phyloP scores from a whole-genome alignment of 1,140 invertebrate genomes.

The Latrodectus geometricus region DNA sequence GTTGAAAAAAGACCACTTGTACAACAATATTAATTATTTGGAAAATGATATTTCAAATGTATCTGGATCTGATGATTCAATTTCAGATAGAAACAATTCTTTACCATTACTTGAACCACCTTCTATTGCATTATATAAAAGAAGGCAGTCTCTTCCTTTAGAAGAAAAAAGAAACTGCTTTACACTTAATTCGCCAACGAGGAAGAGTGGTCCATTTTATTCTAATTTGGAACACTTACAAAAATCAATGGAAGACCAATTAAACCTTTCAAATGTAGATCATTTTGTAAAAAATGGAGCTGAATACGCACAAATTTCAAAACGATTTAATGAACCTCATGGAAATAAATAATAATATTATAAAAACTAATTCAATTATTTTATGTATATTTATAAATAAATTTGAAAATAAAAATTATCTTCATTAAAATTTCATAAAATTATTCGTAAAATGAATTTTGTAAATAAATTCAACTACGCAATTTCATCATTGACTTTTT shows the following conservation, averaged over 20 bases:
- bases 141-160: no score
- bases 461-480: no score
- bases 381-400: no score
- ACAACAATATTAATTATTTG: not conserved
- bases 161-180: not conserved
- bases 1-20: no score
- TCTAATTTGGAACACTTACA: slow-evolving; percentile 23
- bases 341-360: no score
- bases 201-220: not conserved
- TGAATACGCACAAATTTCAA: slow-evolving; percentile 60
- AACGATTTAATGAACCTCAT: not conserved
- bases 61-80: not conserved
- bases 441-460: no score
- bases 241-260: not conserved
- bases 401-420: no score
- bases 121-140: slow-evolving; percentile 13
- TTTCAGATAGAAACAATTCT: not conserved
- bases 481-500: no score
- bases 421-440: no score
- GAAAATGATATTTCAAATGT: slow-evolving; percentile 12
- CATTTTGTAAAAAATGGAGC: slow-evolving; percentile 60
- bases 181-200: not conserved
- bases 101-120: not conserved
- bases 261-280: not conserved
- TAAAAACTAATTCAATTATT: no score